Conservation (phyloP, 2,797 vertebrate genomes). For the Diceros bicornis region DNA sequence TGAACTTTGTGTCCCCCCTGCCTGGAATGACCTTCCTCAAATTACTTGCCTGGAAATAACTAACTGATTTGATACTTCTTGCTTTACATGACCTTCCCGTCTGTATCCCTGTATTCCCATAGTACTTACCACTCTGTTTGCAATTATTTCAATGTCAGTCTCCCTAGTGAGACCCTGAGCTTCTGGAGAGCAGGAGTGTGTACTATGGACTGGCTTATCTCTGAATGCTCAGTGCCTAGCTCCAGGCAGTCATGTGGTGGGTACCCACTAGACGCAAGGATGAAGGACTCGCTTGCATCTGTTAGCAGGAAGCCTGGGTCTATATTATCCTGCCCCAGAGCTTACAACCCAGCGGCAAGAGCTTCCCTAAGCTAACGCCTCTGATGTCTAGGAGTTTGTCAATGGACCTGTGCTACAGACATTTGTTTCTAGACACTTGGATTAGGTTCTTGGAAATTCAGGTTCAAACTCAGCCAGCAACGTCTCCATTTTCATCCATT, state of each 20-base stretch:
- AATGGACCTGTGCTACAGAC: neutral
- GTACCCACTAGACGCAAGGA: fast-evolving
- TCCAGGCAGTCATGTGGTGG: neutral
- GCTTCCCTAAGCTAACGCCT: neutral
- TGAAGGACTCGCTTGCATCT: neutral
- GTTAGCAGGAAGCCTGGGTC: neutral
- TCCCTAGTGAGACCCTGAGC: fast-evolving
- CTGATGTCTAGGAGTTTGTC: neutral
- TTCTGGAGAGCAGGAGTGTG: neutral
- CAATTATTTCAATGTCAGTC: too few species aligned
- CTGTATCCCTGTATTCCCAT: neutral
- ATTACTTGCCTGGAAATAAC: neutral
- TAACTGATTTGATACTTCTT: neutral
- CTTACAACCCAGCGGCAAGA: neutral
- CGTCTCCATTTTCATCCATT: neutral
- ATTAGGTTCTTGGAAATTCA: neutral
- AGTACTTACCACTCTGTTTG: too few species aligned
- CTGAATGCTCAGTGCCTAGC: too few species aligned
- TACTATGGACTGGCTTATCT: fast-evolving
- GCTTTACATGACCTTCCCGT: neutral
- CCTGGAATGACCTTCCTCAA: neutral
- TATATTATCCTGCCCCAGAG: neutral
- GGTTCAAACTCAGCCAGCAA: neutral
- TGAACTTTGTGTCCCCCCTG: neutral
- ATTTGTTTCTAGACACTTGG: neutral